A percentile compares a stretch with the other conserved stretches of the same genome.
These are phyloP conservation scores for Cyanoderma ruficeps DNA, from an alignment of 2,113 vertebrate species.

Conservation along the genomic window DNA sequence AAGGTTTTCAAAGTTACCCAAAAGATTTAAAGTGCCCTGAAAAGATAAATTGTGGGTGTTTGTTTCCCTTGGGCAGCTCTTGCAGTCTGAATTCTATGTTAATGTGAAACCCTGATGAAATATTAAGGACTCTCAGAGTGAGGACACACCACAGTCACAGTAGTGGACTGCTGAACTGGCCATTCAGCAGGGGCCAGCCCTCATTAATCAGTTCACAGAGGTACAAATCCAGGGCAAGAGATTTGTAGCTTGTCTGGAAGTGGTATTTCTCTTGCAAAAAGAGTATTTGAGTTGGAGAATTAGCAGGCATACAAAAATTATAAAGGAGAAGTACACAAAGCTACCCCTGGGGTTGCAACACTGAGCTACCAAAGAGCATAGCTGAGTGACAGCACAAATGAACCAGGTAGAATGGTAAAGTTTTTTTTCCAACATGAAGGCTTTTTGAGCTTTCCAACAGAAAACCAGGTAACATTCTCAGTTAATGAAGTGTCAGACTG, in stretches of 20 bases:
- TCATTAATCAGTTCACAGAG: accelerated
- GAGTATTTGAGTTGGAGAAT: background rate
- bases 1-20: background rate
- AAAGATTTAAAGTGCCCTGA: background rate
- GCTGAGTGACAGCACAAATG: background rate
- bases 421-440: background rate
- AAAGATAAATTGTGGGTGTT: background rate
- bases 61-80: background rate
- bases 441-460: background rate
- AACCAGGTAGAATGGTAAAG: background rate
- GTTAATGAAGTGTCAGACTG: background rate
- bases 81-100: background rate
- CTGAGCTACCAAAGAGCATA: background rate
- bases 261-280: background rate
- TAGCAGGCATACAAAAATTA: background rate
- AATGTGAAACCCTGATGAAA: background rate
- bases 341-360: background rate
- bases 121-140: background rate
- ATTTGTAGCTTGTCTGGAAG: background rate
- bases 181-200: background rate
- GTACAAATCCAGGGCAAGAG: background rate
- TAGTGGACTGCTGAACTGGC: background rate
- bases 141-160: background rate
- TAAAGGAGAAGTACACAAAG: background rate
- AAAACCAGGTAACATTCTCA: background rate